A percentile compares a stretch with the other conserved stretches of the same genome.
Conservation (phyloP, 2,888 invertebrate species). For the Cinara cedri region DNA sequence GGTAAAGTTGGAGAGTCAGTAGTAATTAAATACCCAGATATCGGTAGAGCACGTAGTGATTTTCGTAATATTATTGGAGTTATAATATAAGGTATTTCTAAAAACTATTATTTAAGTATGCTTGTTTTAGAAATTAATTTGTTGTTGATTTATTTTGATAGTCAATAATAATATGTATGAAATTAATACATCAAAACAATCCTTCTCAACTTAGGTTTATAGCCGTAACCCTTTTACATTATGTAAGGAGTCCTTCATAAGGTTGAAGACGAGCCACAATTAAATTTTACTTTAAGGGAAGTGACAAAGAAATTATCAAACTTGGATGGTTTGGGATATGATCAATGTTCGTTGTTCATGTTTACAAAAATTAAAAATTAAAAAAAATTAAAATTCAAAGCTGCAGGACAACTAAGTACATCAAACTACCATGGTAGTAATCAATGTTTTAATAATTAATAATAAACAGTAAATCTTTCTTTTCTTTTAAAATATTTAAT, state of each 20-base stretch:
- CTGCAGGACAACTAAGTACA: not conserved
- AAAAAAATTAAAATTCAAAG: not conserved
- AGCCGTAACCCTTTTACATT: not conserved
- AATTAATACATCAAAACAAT: too few species aligned
- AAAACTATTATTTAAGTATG: too few species aligned
- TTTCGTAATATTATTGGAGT: too few species aligned
- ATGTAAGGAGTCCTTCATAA: not conserved
- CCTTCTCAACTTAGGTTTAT: not conserved
- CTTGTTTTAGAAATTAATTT: too few species aligned
- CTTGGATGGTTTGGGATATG: not conserved
- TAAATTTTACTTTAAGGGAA: not conserved
- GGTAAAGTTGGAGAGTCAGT: too few species aligned
- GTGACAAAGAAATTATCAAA: not conserved
- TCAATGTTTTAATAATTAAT: not conserved
- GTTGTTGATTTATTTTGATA: too few species aligned
- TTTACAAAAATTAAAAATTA: not conserved
- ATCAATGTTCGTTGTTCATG: not conserved
- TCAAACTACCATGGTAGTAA: not conserved
- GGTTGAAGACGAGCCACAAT: not conserved
- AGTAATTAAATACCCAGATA: too few species aligned
- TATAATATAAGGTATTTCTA: too few species aligned
- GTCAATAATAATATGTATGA: too few species aligned
- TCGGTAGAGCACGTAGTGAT: too few species aligned
- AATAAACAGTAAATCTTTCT: not conserved
- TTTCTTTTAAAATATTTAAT: not conserved